Conservation (phyloP, 1,140 invertebrate genomes). For the Grapholita molesta region DNA sequence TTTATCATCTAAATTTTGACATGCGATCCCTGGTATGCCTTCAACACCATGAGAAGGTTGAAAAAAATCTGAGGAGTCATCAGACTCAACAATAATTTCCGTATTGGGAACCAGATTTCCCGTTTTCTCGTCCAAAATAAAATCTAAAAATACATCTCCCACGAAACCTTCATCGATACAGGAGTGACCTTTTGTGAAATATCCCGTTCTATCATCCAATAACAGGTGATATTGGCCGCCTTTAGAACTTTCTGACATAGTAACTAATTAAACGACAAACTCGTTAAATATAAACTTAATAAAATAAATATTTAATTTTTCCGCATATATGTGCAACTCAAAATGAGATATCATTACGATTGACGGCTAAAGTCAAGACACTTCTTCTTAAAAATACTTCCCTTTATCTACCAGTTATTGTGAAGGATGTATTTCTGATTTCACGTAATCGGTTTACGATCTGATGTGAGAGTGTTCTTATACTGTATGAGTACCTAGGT, state of each 20-base stretch:
- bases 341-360: too few species aligned
- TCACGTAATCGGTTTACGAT: too few species aligned
- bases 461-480: too few species aligned
- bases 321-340: too few species aligned
- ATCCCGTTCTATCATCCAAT: neutral
- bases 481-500: too few species aligned
- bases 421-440: too few species aligned
- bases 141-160: neutral
- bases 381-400: too few species aligned
- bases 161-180: neutral
- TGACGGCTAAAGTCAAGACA: too few species aligned
- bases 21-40: neutral
- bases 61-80: neutral
- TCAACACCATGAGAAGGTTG: neutral
- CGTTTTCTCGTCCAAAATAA: neutral
- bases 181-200: neutral
- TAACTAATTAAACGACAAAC: neutral
- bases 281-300: neutral
- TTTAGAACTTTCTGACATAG: neutral
- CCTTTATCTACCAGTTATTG: too few species aligned
- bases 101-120: neutral
- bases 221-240: neutral
- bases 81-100: neutral
- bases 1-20: neutral
- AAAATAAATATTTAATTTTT: neutral